Base-by-base conservation (phyloP, 2,113 vertebrate species). In the Sisor rabdophorus region DNA sequence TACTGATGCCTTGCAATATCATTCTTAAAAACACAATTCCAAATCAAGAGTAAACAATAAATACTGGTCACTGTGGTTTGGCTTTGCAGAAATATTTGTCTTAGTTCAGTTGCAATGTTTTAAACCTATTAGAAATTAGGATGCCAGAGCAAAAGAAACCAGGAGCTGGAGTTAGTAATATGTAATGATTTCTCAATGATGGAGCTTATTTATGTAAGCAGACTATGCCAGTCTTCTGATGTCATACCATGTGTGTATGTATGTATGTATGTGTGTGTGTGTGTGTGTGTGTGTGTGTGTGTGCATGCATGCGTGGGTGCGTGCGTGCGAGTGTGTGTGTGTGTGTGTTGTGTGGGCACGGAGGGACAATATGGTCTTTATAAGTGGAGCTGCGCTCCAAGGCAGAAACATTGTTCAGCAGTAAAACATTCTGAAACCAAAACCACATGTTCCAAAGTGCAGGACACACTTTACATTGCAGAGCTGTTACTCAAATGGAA, bases 331-430 rank as follows among this genome's bases (percentile, higher is more conserved):
- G 48, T 76, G 67, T 68, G 73, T 61, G 63, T 73, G 40, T 67
- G 44, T 79, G 69, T 70, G 78, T 59, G 78, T 72, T 32, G 74
- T 80, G 89, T 89, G 89, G 89, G 89, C 90, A 90, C 83, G 75
- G 78, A 75, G 84, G 89, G 89, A 93, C 90, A 92, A 93, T 92
- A 89, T 92, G 86, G 85, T 87, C 90, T 93, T 93, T 93, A 92
- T 93, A 87, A 87, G 86, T 81, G 83, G 84, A 87, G 81, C 88
- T 47, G 87, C 80, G 88, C 89, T 91, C 86, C 82, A 80, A 91
- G 88, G 87, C 91, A 91, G 89, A 90, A 90, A 92, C 89, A 90
- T 87, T 89, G 91, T 92, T 90, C 86, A 83, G 89, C 90, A 88
- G 89, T 91, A 91, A 91, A 92, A 92, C 89, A 89, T 87, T 88